Base-by-base conservation (phyloP, 1,140 invertebrate genomes). In the Mylabris phalerata region DNA sequence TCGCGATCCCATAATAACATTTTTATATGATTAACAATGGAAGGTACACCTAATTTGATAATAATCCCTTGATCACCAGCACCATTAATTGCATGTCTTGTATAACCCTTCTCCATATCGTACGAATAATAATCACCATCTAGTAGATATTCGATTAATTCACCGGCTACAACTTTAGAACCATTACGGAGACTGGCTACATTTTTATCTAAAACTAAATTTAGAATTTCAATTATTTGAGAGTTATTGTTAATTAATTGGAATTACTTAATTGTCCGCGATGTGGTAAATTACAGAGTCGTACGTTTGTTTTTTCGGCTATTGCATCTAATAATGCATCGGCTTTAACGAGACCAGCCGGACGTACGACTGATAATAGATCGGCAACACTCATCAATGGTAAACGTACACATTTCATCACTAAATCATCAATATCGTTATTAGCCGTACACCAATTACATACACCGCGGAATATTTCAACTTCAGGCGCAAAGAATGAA, bases 1-100 rank as follows among this genome's bases (percentile, higher is more conserved):
- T 98, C 95, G 66, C 86, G 80, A 78, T 98, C 95, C 95, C 95
- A 98, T 0, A 98, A 78, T 47, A 98, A 78, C 81, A 98, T 84
- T 65, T 86, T 85, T 46, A 98, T 84, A 69, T 95, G 89, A 80
- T 98, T 98, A 61, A 98, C 84, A 69, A 98, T 97, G 71, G 84
- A 92, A 54, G 90, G 88, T 44, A 83, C 85, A 50, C 88, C 89
- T 10, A 98, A 80, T 71, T 92, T 88, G 9, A 98, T 86, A 0
- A 93, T 79, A 72, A 98, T 97, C 50, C 90, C 88, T 59, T 84
- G 81, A 71, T 86, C 85, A 61, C 86, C 78, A 24, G 78, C 79
- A 55, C 95, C 92, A 65, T 86, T 90, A 69, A 98, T 98, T 40
- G 87, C 84, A 77, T 98, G 95, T 3, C 93, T 82, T 0, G 94